Evolutionary conservation across 2,797 vertebrate genomes (phyloP).

Genomic region (Gephyroberyx darwinii): DNA sequence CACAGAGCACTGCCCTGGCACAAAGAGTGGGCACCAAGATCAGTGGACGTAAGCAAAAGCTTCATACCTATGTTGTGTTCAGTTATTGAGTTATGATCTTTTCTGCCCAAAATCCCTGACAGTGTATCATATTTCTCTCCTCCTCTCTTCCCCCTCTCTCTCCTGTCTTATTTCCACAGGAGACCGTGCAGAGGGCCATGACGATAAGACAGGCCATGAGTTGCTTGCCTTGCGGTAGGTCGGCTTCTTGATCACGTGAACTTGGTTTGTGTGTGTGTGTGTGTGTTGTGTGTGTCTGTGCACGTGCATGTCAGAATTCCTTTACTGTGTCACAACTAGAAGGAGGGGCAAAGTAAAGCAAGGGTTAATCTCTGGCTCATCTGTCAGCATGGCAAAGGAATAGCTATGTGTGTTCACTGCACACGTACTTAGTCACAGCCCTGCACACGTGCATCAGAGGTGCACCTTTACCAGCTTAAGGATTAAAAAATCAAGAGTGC

Average conservation of each 20-base stretch:
- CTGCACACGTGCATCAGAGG: slow-evolving; percentile 4
- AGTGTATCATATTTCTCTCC: background rate
- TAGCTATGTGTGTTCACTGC: background rate
- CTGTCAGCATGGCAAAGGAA: background rate
- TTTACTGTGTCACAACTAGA: background rate
- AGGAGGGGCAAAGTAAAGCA: background rate
- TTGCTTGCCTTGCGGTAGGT: slow-evolving; percentile 88
- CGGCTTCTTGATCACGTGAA: too few species aligned
- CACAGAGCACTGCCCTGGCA: slow-evolving; percentile 86
- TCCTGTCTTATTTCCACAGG: slow-evolving; percentile 75
- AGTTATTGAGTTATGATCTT: background rate
- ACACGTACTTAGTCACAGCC: slow-evolving; percentile 5
- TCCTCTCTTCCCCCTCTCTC: background rate
- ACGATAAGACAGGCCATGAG: slow-evolving; percentile 86
- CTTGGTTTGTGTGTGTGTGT: slow-evolving; percentile 4
- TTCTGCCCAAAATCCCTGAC: background rate
- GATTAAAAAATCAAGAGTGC: background rate
- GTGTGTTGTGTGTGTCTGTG: background rate
- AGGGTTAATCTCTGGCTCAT: background rate
- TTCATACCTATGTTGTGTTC: background rate
- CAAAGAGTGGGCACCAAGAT: slow-evolving; percentile 87
- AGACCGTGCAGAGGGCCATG: slow-evolving; percentile 79
- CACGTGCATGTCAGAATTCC: background rate
- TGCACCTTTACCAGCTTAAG: background rate
- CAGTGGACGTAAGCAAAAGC: slow-evolving; percentile 82